Evolutionary conservation across 2,888 invertebrate genomes (phyloP).

Genomic region (Globia sparganii): DNA sequence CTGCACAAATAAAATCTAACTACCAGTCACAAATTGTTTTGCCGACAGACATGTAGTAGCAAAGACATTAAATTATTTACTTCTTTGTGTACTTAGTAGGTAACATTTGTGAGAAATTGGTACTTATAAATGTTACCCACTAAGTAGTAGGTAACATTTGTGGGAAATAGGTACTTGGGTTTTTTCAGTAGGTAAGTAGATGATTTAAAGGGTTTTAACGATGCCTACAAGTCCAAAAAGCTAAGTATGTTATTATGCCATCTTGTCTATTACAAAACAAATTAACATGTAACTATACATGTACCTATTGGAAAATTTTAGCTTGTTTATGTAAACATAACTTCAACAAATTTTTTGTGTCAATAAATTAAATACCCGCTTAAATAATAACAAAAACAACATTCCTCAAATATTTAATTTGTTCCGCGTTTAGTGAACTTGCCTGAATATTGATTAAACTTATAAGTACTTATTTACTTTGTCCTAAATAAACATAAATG

Average conservation of each 20-base stretch:
- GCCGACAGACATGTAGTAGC: neutral
- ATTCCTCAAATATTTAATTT: slow-evolving; percentile 14
- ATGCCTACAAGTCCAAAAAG: neutral
- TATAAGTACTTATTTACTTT: slow-evolving; percentile 18
- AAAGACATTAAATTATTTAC: no score
- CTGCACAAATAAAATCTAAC: neutral
- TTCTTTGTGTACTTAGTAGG: no score
- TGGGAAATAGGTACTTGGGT: neutral
- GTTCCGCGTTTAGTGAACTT: slow-evolving; percentile 43
- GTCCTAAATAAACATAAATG: slow-evolving; percentile 33
- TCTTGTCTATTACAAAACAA: neutral
- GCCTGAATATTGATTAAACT: slow-evolving; percentile 31
- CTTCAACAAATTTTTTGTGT: neutral
- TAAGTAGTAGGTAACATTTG: neutral
- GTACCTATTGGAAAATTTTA: slow-evolving; percentile 21
- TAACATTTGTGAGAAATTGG: neutral
- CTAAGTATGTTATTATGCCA: slow-evolving; percentile 3
- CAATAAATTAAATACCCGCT: neutral
- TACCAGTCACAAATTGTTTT: neutral
- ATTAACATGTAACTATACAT: slow-evolving; percentile 16
- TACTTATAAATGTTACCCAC: no score
- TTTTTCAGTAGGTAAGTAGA: neutral
- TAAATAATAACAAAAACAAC: slow-evolving; percentile 34
- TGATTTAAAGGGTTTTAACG: neutral
- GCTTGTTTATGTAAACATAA: slow-evolving; percentile 29